These are phyloP conservation scores for Philypnodon macrostomus DNA, from an alignment of 2,797 vertebrate genomes.

Conservation along the genomic window DNA sequence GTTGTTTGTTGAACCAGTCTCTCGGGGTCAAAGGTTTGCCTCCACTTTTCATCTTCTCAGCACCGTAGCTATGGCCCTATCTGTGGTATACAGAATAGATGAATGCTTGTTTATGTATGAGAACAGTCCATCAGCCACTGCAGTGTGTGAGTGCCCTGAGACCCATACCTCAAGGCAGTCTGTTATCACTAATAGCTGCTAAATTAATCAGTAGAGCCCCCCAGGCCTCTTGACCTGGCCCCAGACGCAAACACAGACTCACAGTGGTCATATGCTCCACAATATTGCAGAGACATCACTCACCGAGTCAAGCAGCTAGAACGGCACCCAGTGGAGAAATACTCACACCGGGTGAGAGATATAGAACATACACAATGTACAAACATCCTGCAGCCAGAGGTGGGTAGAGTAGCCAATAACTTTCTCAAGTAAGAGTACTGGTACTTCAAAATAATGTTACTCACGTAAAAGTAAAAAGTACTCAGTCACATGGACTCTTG, in stretches of 20 bases:
- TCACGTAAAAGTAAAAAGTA: too few relatives aligned
- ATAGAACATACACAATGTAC: constrained; percentile 8
- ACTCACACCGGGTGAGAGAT: constrained; percentile 51
- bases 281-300: constrained; percentile 58
- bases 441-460: too few relatives aligned
- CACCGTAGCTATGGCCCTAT: too few relatives aligned
- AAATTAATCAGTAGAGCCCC: constrained; percentile 68
- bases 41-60: too few relatives aligned
- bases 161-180: constrained; percentile 51
- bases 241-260: constrained; percentile 11
- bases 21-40: too few relatives aligned
- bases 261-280: constrained; percentile 32
- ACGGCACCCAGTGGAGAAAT: constrained; percentile 60
- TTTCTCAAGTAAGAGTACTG: too few relatives aligned
- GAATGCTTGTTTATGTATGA: constrained; percentile 24
- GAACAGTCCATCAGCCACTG: constrained; percentile 15
- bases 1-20: too few relatives aligned
- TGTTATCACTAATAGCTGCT: constrained; percentile 59
- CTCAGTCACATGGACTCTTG: too few relatives aligned
- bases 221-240: constrained; percentile 57
- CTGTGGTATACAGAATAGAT: neutral
- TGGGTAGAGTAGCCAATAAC: too few relatives aligned
- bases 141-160: constrained; percentile 21
- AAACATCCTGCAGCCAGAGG: constrained; percentile 8
- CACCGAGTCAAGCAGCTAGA: constrained; percentile 49